These are phyloP conservation scores for Kryptolebias ocellatus DNA, from an alignment of 2,797 vertebrate species.

Conservation along the genomic window DNA sequence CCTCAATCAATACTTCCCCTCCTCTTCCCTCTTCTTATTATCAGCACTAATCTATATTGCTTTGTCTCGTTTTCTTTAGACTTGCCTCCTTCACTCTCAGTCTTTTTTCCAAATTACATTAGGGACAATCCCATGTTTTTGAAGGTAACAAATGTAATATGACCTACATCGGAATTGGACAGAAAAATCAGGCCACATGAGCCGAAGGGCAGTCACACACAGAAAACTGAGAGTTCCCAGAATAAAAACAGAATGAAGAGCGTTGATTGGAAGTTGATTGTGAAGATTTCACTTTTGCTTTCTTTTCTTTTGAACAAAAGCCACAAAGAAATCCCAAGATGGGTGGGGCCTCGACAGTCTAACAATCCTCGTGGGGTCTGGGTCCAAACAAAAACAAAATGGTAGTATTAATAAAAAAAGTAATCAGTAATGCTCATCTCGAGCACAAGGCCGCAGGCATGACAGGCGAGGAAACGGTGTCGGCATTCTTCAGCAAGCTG, in stretches of 20 bases:
- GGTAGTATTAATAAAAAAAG: slow-evolving; percentile 89
- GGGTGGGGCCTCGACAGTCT: slow-evolving; percentile 79
- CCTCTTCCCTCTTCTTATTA: slow-evolving; percentile 84
- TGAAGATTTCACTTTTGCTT: slow-evolving; percentile 86
- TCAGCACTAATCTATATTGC: slow-evolving; percentile 94
- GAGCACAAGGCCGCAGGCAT: slow-evolving; percentile 88
- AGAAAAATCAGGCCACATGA: slow-evolving; percentile 59
- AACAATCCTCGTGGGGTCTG: slow-evolving; percentile 84
- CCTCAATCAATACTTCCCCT: slow-evolving; percentile 94
- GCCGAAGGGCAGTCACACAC: slow-evolving; percentile 57
- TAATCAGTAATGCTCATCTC: slow-evolving; percentile 90
- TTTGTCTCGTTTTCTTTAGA: slow-evolving; percentile 93
- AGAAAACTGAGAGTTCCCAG: slow-evolving; percentile 20
- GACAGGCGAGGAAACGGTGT: slow-evolving; percentile 82
- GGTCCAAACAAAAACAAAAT: slow-evolving; percentile 82
- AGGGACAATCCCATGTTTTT: slow-evolving; percentile 78
- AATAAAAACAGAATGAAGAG: slow-evolving; percentile 56
- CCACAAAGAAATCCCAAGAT: slow-evolving; percentile 67
- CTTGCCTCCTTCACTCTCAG: slow-evolving; percentile 77
- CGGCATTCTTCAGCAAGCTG: slow-evolving; percentile 78
- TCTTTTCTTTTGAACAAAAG: slow-evolving; percentile 80
- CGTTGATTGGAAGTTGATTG: slow-evolving; percentile 87
- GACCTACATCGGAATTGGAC: slow-evolving; percentile 89
- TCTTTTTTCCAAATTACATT: slow-evolving; percentile 86
- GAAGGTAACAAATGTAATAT: slow-evolving; percentile 85